A percentile compares a stretch with the other conserved stretches of the same genome.
phyloP scores from a whole-genome alignment of 2,113 vertebrate genomes.

The Manacus vitellinus region DNA sequence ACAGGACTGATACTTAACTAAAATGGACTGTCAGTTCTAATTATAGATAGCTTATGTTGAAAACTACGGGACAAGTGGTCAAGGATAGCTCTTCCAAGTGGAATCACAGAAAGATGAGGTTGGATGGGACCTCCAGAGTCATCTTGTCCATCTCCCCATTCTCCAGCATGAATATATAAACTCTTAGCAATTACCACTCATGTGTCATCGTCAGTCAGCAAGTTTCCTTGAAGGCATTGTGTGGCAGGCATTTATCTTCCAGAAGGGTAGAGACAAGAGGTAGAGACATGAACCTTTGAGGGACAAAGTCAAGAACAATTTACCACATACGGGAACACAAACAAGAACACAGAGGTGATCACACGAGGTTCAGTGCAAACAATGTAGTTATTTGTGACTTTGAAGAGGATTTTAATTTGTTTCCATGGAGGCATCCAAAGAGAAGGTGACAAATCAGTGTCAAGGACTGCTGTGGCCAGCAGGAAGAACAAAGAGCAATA shows the following conservation, averaged over 20 bases:
- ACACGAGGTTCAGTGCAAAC: not conserved
- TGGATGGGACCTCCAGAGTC: not conserved
- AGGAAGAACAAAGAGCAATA: not conserved
- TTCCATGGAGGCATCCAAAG: not conserved
- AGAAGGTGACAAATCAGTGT: not conserved
- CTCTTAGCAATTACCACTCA: not conserved
- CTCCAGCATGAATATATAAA: not conserved
- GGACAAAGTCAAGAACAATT: not conserved
- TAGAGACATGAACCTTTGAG: not conserved
- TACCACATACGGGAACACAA: not conserved
- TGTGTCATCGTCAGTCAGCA: not conserved
- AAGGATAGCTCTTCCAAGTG: not conserved
- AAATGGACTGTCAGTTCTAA: not conserved
- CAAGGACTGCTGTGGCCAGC: not conserved
- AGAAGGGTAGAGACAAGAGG: not conserved
- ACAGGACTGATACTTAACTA: not conserved
- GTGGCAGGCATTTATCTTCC: not conserved
- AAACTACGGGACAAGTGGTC: not conserved
- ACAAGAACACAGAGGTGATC: not conserved
- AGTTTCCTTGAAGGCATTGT: not conserved
- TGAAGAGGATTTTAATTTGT: not conserved
- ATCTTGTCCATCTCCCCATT: not conserved
- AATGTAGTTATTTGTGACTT: not conserved
- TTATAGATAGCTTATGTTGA: not conserved
- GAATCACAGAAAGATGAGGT: not conserved